Conservation (phyloP, 1,140 invertebrate genomes). For the Pogonomyrmex barbatus region DNA sequence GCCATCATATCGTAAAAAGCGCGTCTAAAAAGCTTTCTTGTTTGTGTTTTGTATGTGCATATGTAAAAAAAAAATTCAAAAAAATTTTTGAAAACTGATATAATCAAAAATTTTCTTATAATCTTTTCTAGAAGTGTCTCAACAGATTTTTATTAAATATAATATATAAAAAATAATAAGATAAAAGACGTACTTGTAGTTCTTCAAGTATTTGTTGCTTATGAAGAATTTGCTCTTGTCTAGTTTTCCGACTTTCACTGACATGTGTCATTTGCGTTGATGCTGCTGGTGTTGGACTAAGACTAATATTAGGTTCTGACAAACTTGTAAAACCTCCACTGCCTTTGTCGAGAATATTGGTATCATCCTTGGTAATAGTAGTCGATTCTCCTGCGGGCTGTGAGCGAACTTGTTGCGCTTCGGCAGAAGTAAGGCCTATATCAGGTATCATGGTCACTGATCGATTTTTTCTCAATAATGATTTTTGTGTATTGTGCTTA, state of each 20-base stretch:
- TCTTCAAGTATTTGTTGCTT: slow-evolving; percentile 93
- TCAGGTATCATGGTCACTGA: slow-evolving; percentile 85
- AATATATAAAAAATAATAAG: not conserved
- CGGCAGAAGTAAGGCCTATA: slow-evolving; percentile 86
- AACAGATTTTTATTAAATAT: not conserved
- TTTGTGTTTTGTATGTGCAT: not conserved
- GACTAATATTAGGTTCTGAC: slow-evolving; percentile 83
- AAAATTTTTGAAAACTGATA: not conserved
- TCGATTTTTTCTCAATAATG: slow-evolving; percentile 87
- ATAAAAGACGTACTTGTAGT: slow-evolving; percentile 87
- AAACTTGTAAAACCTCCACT: slow-evolving; percentile 80
- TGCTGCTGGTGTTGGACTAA: slow-evolving; percentile 77
- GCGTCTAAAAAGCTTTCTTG: not conserved
- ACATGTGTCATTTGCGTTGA: slow-evolving; percentile 70
- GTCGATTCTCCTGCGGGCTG: slow-evolving; percentile 84
- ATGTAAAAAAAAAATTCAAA: not conserved
- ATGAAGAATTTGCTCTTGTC: slow-evolving; percentile 90
- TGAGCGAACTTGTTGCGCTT: slow-evolving; percentile 86
- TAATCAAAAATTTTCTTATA: not conserved
- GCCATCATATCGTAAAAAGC: not conserved
- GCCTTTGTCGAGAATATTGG: slow-evolving; percentile 85
- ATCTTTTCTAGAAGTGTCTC: not conserved
- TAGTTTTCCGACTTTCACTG: slow-evolving; percentile 81
- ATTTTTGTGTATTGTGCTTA: slow-evolving; percentile 85
- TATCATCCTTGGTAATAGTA: slow-evolving; percentile 81